These are phyloP conservation scores for Panzeria rudis DNA, from an alignment of 2,888 invertebrate genomes.

Conservation along the genomic window DNA sequence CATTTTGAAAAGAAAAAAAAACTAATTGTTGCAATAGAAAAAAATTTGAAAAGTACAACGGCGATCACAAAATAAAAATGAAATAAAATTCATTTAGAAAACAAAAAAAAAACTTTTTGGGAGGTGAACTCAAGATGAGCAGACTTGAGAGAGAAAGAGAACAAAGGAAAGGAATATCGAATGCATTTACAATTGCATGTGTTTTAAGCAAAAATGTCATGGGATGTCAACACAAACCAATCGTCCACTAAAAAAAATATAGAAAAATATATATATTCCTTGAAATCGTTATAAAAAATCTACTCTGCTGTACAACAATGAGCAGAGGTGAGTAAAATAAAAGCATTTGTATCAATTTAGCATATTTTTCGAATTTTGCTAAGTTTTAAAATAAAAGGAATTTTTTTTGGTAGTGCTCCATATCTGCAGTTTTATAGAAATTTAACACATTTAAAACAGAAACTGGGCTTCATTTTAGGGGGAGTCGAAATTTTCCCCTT, in stretches of 20 bases:
- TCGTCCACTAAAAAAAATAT: constrained; percentile 65
- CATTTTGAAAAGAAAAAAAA: constrained; percentile 29
- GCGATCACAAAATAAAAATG: constrained; percentile 14
- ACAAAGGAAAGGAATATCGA: constrained; percentile 2
- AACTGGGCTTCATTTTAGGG: too few species aligned
- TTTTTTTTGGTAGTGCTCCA: too few species aligned
- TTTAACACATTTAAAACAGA: too few species aligned
- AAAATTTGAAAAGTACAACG: constrained; percentile 43
- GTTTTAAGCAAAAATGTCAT: constrained; percentile 66
- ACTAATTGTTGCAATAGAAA: constrained; percentile 62
- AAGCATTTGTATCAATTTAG: background rate
- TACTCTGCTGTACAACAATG: background rate
- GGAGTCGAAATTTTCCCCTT: too few species aligned
- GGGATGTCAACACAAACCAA: constrained; percentile 71
- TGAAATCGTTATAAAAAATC: constrained; percentile 23
- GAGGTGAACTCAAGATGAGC: constrained; percentile 28
- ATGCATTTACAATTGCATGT: constrained; percentile 61
- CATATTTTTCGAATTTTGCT: background rate
- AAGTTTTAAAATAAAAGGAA: background rate
- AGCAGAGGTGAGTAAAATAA: constrained; percentile 10
- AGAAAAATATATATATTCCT: constrained; percentile 17
- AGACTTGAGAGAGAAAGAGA: background rate
- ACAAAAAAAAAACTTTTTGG: constrained; percentile 9
- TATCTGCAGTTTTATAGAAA: too few species aligned
- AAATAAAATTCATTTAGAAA: constrained; percentile 50